A percentile compares a stretch with the other conserved stretches of the same genome.
phyloP scores from a whole-genome alignment of 53 echinoderm and acorn worm species.

The Arbacia lixula region DNA sequence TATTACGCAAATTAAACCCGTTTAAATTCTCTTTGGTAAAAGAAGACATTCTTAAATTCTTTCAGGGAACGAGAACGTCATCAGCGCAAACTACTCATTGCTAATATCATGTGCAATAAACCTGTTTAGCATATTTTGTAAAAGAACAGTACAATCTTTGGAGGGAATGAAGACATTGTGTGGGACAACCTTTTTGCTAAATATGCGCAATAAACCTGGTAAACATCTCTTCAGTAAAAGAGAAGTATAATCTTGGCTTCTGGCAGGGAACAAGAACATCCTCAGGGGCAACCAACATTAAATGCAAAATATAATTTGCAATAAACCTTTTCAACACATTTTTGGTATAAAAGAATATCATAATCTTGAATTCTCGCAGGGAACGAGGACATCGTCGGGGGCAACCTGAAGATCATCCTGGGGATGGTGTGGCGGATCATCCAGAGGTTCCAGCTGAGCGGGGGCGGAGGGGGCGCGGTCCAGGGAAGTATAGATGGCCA shows the following conservation, averaged over 20 bases:
- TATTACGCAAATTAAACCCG: too few species aligned
- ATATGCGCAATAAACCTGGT: too few species aligned
- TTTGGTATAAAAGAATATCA: neutral
- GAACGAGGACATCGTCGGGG: conserved; percentile 83
- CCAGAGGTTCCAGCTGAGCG: conserved; percentile 83
- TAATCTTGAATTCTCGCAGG: conserved; percentile 55
- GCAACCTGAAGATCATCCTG: conserved; percentile 91
- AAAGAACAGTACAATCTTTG: too few species aligned
- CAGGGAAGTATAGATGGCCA: neutral
- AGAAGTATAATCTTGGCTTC: neutral
- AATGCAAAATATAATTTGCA: neutral
- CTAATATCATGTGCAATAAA: too few species aligned
- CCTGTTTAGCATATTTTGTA: too few species aligned
- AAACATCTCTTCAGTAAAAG: too few species aligned
- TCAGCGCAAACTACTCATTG: too few species aligned
- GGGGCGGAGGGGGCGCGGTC: conserved; percentile 1
- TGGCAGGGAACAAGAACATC: neutral
- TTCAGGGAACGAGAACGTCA: too few species aligned
- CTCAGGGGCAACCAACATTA: neutral
- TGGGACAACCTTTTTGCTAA: too few species aligned
- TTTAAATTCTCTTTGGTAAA: too few species aligned
- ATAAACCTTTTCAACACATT: neutral
- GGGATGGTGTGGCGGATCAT: conserved; percentile 87
- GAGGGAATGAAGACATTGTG: too few species aligned
- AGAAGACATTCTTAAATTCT: too few species aligned